These are phyloP conservation scores for Drosophila mulleri DNA, from an alignment of 2,888 invertebrate species.

Conservation along the genomic window DNA sequence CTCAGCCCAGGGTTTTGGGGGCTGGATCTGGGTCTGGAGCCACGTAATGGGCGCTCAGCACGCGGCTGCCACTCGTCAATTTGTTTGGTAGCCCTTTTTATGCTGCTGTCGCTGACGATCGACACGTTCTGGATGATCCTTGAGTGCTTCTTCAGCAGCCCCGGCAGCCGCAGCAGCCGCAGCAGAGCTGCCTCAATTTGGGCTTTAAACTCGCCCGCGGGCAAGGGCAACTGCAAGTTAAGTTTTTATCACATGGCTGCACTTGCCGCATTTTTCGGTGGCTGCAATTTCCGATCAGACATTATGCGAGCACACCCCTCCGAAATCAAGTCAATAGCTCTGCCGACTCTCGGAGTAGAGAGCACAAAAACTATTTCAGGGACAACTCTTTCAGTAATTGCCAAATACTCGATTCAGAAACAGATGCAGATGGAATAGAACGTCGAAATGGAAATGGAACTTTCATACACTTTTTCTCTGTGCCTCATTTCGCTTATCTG, in stretches of 20 bases:
- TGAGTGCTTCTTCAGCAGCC: conserved; percentile 23
- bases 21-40: conserved; percentile 38
- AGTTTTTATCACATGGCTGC: conserved; percentile 56
- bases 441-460: not conserved
- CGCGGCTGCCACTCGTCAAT: conserved; percentile 79
- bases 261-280: conserved; percentile 63
- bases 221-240: conserved; percentile 54
- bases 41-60: conserved; percentile 64
- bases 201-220: conserved; percentile 46
- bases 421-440: conserved; percentile 3
- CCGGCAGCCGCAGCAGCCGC: conserved; percentile 55
- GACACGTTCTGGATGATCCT: conserved; percentile 74
- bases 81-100: conserved; percentile 28
- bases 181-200: conserved; percentile 59
- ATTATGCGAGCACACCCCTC: conserved; percentile 51
- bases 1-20: conserved; percentile 47
- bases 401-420: not conserved
- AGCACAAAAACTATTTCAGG: conserved; percentile 10
- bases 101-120: conserved; percentile 48
- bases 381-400: conserved; percentile 13
- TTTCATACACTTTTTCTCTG: not conserved
- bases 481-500: conserved; percentile 1
- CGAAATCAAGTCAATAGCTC: conserved; percentile 5
- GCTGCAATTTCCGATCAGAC: conserved; percentile 60
- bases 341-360: conserved; percentile 10